Conservation (phyloP, 2,113 vertebrate genomes). For the Oryzias woworae region DNA sequence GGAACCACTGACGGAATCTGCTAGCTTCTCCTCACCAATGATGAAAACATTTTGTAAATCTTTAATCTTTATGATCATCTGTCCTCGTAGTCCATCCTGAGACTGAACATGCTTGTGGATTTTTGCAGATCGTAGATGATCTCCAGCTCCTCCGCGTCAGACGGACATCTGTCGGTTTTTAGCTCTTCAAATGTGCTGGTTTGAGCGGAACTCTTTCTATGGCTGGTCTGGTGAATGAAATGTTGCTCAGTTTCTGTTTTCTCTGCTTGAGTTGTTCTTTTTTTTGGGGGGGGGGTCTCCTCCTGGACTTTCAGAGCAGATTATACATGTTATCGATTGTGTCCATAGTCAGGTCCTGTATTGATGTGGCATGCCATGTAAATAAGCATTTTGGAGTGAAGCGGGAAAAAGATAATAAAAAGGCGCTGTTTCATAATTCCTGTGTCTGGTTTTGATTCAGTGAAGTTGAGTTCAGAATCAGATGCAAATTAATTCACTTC, state of each 20-base stretch:
- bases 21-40: conserved; percentile 22
- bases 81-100: conserved; percentile 26
- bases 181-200: conserved; percentile 48
- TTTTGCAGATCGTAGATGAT: conserved; percentile 28
- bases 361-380: conserved; percentile 86
- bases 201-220: conserved; percentile 56
- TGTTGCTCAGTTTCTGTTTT: conserved; percentile 53
- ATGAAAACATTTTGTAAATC: conserved; percentile 39
- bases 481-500: too few relatives aligned
- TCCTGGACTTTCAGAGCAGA: conserved; percentile 62
- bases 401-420: conserved; percentile 75
- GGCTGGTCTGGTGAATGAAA: conserved; percentile 49
- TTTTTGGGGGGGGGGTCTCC: conserved; percentile 32
- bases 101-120: conserved; percentile 19
- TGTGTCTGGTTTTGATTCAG: conserved; percentile 29
- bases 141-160: conserved; percentile 6
- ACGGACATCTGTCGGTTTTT: conserved; percentile 53
- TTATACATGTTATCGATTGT: conserved; percentile 73
- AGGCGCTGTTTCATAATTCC: conserved; percentile 79
- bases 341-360: conserved; percentile 79
- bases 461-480: too few relatives aligned
- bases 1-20: conserved; percentile 30
- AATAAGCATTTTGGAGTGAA: conserved; percentile 84
- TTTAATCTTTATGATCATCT: conserved; percentile 18
- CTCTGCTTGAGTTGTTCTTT: conserved; percentile 21